A percentile compares a stretch with the other conserved stretches of the same genome.
Evolutionary conservation across 1,140 invertebrate genomes (phyloP).

Genomic region (Anthonomus grandis): DNA sequence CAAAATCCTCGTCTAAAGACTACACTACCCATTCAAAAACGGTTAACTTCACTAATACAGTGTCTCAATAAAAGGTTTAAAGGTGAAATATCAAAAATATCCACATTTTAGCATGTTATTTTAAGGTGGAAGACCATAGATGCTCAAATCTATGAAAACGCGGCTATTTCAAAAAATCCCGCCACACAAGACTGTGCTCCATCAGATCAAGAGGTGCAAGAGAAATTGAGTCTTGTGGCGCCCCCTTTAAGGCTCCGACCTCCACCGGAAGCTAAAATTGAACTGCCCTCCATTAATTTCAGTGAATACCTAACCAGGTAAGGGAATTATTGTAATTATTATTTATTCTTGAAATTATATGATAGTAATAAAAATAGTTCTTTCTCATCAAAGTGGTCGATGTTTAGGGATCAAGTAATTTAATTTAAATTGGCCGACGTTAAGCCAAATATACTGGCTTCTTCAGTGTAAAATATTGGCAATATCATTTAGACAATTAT

Average conservation of each 20-base stretch:
- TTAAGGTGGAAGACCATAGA: conserved; percentile 28
- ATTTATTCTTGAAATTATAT: too few relatives aligned
- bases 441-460: too few relatives aligned
- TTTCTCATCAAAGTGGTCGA: too few relatives aligned
- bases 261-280: conserved; percentile 58
- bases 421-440: too few relatives aligned
- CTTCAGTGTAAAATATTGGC: too few relatives aligned
- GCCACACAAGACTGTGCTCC: conserved; percentile 35
- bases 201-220: conserved; percentile 27
- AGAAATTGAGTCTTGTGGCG: conserved; percentile 25
- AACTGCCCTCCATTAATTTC: conserved; percentile 66
- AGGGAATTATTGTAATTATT: not conserved
- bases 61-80: conserved; percentile 67
- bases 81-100: conserved; percentile 8
- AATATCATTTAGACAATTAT: too few relatives aligned
- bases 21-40: conserved; percentile 71
- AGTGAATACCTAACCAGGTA: conserved; percentile 59
- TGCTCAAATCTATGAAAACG: conserved; percentile 36
- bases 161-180: conserved; percentile 28
- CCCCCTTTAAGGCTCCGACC: conserved; percentile 50
- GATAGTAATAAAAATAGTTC: too few relatives aligned
- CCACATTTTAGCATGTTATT: not conserved
- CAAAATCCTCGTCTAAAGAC: conserved; percentile 87
- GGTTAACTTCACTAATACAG: conserved; percentile 67
- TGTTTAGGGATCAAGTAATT: too few relatives aligned